Evolutionary conservation across 2,113 vertebrate genomes (phyloP).

Genomic region (Pelusios castaneus): DNA sequence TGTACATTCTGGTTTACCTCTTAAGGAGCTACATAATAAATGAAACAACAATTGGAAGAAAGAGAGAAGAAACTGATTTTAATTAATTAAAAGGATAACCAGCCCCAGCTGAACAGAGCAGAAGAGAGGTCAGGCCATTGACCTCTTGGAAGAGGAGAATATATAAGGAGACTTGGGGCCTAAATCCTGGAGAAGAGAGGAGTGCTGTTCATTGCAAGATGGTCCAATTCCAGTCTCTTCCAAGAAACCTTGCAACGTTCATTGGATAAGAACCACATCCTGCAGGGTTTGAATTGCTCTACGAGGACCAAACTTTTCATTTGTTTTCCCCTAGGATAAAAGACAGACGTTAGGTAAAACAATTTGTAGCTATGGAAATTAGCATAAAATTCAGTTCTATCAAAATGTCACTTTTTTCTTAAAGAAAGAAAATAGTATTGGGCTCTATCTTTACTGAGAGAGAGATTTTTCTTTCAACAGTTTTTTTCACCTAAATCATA

Average conservation of each 20-base stretch:
- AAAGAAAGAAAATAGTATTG: background rate
- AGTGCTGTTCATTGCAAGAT: background rate
- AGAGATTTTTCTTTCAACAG: background rate
- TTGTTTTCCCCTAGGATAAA: background rate
- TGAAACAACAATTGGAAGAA: background rate
- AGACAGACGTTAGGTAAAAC: accelerated
- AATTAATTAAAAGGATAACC: background rate
- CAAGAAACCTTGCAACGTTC: background rate
- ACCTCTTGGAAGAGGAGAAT: background rate
- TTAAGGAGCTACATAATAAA: background rate
- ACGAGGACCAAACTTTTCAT: background rate
- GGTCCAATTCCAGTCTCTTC: background rate
- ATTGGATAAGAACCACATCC: background rate
- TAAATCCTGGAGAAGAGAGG: background rate
- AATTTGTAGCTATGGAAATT: background rate
- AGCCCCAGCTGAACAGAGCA: background rate
- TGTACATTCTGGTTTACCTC: background rate
- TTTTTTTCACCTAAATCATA: background rate
- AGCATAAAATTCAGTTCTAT: background rate
- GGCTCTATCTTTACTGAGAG: background rate
- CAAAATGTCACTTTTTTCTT: background rate
- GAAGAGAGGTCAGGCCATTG: background rate
- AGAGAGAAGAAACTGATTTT: background rate
- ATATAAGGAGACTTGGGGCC: accelerated
- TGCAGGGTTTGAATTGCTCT: background rate